Evolutionary conservation across 2,797 vertebrate genomes (phyloP).

Genomic region (Dermochelys coriacea): DNA sequence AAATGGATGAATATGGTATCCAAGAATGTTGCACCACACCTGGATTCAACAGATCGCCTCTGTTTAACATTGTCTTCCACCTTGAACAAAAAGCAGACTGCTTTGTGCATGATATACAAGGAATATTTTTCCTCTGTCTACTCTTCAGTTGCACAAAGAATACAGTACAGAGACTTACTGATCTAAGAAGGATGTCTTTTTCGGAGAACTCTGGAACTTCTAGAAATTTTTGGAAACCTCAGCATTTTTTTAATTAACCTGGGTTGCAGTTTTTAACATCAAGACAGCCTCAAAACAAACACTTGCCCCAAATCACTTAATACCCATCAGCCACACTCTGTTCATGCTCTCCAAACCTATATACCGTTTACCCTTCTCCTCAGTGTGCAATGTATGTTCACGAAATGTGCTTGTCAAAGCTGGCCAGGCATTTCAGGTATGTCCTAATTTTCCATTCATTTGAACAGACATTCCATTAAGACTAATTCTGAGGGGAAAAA

Average conservation of each 20-base stretch:
- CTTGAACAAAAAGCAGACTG: background rate
- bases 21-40: background rate
- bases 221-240: background rate
- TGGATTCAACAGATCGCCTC: background rate
- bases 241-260: background rate
- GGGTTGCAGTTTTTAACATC: fast-evolving
- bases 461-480: background rate
- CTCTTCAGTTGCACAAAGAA: background rate
- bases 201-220: background rate
- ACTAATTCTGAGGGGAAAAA: background rate
- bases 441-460: background rate
- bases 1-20: background rate
- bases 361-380: background rate
- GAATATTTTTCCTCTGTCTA: background rate
- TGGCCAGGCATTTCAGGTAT: background rate
- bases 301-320: background rate
- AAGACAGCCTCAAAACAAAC: background rate
- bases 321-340: background rate
- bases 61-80: background rate
- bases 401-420: background rate
- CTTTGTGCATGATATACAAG: background rate
- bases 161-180: background rate
- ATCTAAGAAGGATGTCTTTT: background rate
- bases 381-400: background rate
- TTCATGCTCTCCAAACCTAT: background rate